These are phyloP conservation scores for Phrynosoma blainvillii DNA, from an alignment of 2,113 vertebrate genomes.

Conservation along the genomic window DNA sequence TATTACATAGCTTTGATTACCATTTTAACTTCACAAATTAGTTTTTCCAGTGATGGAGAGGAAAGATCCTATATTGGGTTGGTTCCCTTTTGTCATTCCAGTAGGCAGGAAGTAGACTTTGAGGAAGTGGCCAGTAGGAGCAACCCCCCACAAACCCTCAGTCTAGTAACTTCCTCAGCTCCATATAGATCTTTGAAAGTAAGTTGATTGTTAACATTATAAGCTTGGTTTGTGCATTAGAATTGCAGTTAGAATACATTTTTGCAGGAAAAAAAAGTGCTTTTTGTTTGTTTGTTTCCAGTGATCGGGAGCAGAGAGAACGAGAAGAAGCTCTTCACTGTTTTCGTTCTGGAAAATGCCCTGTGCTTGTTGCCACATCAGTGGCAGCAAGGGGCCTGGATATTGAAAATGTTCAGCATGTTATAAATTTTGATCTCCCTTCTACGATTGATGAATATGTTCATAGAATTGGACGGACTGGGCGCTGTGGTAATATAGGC, in stretches of 20 bases:
- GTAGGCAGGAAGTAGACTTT: too few species aligned
- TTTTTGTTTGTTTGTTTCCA: conserved; percentile 56
- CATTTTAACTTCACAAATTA: too few species aligned
- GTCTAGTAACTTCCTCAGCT: too few species aligned
- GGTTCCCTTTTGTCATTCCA: too few species aligned
- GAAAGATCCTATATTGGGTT: too few species aligned
- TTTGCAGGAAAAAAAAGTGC: background rate
- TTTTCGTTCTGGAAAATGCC: conserved; percentile 88
- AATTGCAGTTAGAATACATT: background rate
- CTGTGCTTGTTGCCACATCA: conserved; percentile 92
- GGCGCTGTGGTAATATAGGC: conserved; percentile 92
- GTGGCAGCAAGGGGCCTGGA: conserved; percentile 94
- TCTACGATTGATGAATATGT: conserved; percentile 91
- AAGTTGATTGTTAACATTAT: background rate
- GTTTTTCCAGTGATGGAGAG: too few species aligned
- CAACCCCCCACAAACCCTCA: too few species aligned
- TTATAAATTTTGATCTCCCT: conserved; percentile 95
- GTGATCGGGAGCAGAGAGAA: conserved; percentile 91
- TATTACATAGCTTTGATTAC: too few species aligned
- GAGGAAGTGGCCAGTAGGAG: too few species aligned
- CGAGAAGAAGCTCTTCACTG: conserved; percentile 87
- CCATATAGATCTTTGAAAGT: background rate
- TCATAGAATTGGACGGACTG: conserved; percentile 94
- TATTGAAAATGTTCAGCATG: conserved; percentile 92
- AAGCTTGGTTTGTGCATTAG: accelerated